Evolutionary conservation across 2,888 invertebrate genomes (phyloP), one percentile per base, ranked within the genome.

Genomic region (Dorcus hopei): DNA sequence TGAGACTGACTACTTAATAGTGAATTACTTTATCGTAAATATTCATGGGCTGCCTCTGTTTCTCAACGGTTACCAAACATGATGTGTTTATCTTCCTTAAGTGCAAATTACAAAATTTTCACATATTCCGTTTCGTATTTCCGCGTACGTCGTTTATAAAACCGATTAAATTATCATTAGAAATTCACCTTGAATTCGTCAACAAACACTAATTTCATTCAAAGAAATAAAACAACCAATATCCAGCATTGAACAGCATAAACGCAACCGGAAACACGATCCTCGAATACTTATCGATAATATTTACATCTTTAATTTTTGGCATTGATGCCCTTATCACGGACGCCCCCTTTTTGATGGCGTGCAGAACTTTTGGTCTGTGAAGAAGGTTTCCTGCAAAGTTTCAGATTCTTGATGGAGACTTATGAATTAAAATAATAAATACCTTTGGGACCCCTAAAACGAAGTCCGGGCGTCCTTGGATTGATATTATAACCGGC

Each of bases 211-310:
- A 9, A 42, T 11, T 53, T 80, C 75, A 87, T 80, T 88, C 87
- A 68, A 90, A 82, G 71, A 92, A 87, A 77, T 95, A 95, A 80
- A 96, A 97, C 70, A 91, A 87, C 97, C 97, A 98, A 79, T 98
- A 98, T 68, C 93, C 88, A 42, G 91, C 88, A 78, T 98, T 98
- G 82, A 98, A 98, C 67, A 96, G 81, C 73, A 97, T 86, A 79
- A 98, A 98, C 69, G 96, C 90, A 63, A 97, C 90, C 0, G 98
- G 98, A 78, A 98, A 98, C 64, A 97, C 85, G 72, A 98, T 89
- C 68, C 98, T 85, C 39, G 97, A 97, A 79, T 97, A 97, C 72
- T 97, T 97, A 81, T 98, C 98, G 73, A 98, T 97, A 67, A 97
- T 89, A 79, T 98, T 98, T 61, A 98, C 97, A 79, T 98, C 97